Conservation (phyloP, 2,113 vertebrate species). For the Mesembrinibis cayennensis region DNA sequence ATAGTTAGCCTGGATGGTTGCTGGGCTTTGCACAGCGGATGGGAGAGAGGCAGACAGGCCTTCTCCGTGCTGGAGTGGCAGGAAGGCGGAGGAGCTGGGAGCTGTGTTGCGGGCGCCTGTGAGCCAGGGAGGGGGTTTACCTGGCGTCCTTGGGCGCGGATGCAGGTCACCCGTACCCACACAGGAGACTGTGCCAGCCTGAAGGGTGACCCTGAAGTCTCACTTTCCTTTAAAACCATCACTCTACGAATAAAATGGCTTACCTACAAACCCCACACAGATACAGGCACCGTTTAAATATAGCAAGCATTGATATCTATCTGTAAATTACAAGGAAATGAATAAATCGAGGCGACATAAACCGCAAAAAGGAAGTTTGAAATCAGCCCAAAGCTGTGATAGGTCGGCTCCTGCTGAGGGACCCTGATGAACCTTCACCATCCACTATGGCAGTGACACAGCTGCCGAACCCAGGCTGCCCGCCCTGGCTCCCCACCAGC, state of each 20-base stretch:
- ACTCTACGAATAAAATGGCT: slow-evolving; percentile 11
- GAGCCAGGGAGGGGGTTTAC: background rate
- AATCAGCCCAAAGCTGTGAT: background rate
- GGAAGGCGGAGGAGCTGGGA: background rate
- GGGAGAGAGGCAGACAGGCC: background rate
- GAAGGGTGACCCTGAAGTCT: background rate
- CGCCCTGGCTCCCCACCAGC: background rate
- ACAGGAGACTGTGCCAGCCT: fast-evolving
- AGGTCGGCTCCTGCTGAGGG: background rate
- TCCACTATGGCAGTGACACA: background rate
- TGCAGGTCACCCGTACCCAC: background rate
- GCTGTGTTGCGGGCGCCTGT: fast-evolving
- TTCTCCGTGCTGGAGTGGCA: background rate
- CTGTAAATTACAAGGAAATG: slow-evolving; percentile 65
- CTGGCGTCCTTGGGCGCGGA: fast-evolving
- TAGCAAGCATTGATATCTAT: slow-evolving; percentile 52
- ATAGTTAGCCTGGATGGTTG: fast-evolving
- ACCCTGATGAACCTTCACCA: background rate
- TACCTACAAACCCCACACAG: background rate
- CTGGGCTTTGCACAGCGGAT: background rate
- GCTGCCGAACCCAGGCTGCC: fast-evolving
- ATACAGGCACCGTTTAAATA: slow-evolving; percentile 31
- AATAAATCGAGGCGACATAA: slow-evolving; percentile 34
- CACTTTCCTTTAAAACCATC: slow-evolving; percentile 34
- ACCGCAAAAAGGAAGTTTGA: slow-evolving; percentile 51